Conservation (phyloP, 1,140 invertebrate species). For the Palaemon carinicauda region DNA sequence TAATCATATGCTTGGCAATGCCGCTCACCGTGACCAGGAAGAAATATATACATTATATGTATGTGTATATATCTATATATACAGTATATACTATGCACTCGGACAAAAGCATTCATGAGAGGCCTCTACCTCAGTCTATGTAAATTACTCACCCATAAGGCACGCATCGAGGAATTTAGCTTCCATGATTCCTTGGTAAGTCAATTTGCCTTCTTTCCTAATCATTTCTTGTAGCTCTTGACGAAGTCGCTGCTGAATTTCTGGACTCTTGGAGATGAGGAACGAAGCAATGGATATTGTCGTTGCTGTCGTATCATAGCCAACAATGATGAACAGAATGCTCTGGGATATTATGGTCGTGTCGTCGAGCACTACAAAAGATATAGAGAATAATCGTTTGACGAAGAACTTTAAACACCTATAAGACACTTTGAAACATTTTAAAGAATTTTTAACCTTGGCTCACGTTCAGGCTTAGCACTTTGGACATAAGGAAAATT, state of each 20-base stretch:
- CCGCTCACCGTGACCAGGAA: no score
- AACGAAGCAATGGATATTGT: slow-evolving; percentile 63
- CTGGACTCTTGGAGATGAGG: slow-evolving; percentile 63
- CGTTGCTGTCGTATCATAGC: slow-evolving; percentile 67
- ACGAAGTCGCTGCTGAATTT: slow-evolving; percentile 56
- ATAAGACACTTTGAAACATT: no score
- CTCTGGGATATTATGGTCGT: slow-evolving; percentile 62
- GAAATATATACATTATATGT: no score
- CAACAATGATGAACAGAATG: slow-evolving; percentile 63
- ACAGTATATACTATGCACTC: no score
- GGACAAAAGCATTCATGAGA: no score
- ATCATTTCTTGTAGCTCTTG: slow-evolving; percentile 10
- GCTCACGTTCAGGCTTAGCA: no score
- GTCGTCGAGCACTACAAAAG: slow-evolving; percentile 16
- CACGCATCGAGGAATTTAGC: slow-evolving; percentile 43
- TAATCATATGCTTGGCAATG: no score
- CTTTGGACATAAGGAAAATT: no score
- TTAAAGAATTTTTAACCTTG: no score
- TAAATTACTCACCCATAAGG: slow-evolving; percentile 15
- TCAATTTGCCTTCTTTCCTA: slow-evolving; percentile 10
- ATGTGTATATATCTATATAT: no score
- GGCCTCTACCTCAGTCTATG: neutral
- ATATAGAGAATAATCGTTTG: no score
- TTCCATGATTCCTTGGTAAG: slow-evolving; percentile 46
- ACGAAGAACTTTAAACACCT: no score